A percentile compares a stretch with the other conserved stretches of the same genome.
Conservation (phyloP, 2,113 vertebrate species). For the Mustela nigripes region DNA sequence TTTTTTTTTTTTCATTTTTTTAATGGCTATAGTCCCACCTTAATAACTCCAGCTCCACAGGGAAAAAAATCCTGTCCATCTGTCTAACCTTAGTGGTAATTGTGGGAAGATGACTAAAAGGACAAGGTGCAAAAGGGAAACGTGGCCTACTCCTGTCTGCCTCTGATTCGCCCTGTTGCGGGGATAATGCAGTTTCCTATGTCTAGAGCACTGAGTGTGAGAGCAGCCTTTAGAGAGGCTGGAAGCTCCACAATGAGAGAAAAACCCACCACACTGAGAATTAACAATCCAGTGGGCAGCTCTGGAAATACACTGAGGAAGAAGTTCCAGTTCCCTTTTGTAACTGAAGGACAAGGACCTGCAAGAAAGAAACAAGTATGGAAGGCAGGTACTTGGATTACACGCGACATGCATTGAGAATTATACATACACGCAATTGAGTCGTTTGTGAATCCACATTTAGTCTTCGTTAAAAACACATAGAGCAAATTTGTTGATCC, state of each 20-base stretch:
- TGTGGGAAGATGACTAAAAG: neutral
- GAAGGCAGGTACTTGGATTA: neutral
- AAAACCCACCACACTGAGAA: neutral
- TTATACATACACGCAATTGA: neutral
- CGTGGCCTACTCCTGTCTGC: neutral
- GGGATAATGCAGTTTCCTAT: neutral
- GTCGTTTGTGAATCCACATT: neutral
- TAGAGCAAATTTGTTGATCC: neutral
- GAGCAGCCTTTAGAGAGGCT: neutral
- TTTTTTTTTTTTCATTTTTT: neutral
- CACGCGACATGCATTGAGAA: neutral
- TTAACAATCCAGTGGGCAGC: neutral
- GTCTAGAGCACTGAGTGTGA: neutral
- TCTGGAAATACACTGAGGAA: neutral
- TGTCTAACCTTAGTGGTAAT: neutral
- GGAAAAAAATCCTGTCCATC: neutral
- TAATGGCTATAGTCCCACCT: neutral
- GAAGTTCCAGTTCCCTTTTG: neutral
- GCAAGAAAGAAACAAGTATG: neutral
- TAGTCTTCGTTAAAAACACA: neutral
- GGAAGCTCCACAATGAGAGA: neutral
- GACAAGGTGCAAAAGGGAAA: neutral
- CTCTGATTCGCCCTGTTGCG: neutral
- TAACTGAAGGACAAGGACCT: too few species aligned
- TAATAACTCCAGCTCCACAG: neutral